phyloP scores from a whole-genome alignment of 2,113 vertebrate genomes.

The Ammodytes dubius region DNA sequence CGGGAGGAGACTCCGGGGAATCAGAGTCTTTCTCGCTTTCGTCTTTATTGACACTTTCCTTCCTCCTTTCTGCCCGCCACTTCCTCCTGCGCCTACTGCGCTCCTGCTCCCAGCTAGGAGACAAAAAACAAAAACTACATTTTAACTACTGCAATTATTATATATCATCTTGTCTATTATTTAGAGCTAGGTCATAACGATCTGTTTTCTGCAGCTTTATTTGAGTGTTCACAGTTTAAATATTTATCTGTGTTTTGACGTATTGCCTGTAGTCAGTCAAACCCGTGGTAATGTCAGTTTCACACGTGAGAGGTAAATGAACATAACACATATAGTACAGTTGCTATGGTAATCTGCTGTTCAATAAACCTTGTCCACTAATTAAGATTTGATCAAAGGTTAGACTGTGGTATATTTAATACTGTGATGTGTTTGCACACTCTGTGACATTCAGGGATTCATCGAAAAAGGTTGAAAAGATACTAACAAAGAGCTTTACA shows the following conservation, averaged over 20 bases:
- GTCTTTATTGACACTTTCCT: constrained; percentile 87
- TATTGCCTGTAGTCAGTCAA: background rate
- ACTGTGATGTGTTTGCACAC: too few relatives aligned
- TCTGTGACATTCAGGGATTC: too few relatives aligned
- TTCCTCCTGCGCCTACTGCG: constrained; percentile 83
- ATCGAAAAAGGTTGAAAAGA: too few relatives aligned
- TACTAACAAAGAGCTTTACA: too few relatives aligned
- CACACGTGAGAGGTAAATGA: background rate
- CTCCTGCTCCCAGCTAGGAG: constrained; percentile 90
- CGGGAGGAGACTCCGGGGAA: constrained; percentile 86
- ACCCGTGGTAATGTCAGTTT: background rate
- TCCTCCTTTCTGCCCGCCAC: constrained; percentile 86
- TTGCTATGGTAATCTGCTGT: too few relatives aligned
- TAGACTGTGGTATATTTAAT: too few relatives aligned
- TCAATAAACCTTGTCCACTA: too few relatives aligned
- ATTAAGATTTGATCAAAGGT: too few relatives aligned
- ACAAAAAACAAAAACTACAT: background rate
- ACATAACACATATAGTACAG: too few relatives aligned
- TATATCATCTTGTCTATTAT: background rate
- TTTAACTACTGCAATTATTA: background rate
- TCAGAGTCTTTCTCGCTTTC: constrained; percentile 92
- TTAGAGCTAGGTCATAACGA: background rate
- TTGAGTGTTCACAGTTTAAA: background rate
- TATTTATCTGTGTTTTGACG: background rate
- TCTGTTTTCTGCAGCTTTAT: background rate